Evolutionary conservation across 2,113 vertebrate genomes (phyloP), one percentile per base, ranked within the genome.

Genomic region (Caranx melampygus): DNA sequence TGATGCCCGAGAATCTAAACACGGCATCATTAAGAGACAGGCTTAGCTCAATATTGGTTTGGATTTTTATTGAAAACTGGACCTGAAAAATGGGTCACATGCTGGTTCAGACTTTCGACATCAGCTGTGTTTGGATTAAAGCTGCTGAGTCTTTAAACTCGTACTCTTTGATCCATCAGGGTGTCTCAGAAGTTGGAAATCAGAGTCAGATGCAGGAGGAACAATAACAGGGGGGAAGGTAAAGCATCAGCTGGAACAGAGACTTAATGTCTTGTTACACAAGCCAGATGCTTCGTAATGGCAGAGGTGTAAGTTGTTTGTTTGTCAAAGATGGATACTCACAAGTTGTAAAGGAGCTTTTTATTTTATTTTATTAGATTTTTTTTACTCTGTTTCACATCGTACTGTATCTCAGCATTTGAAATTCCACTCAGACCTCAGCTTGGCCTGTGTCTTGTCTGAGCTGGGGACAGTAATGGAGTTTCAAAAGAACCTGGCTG

Each of bases 321-420:
- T 16, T 59, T 69, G 11, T 34, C 42, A 44, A 45, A 60, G 20
- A 73, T 31, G 21, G 51, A 42, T 54, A 49, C 51, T 71, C 65
- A 44, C 14, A 70, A 57, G 67, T 52, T 79, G 79, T 83, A 87
- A 69, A 89, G 74, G 78, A 72, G 81, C 64, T 82, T 85, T 75
- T 42, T 10, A 26, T 26, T 26, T 26, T 26, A 26, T 26, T 26
- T 26, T 26, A 26, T 26, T 26, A 26, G 26, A 26, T 26, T 42
- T 37, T 37, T 37, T 37, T 72, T 55, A 35, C 44, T 15, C 14
- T 67, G 55, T 76, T 79, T 82, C 61, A 65, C 51, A 37, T 72
- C 44, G 82, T 79, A 26, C 26, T 26, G 26, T 26, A 82, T 16
- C 21, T 45, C 61, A 5, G 10, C 62, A 63, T 71, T 81, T 85